phyloP scores from a whole-genome alignment of 1,140 invertebrate species.

The Aricia agestis region DNA sequence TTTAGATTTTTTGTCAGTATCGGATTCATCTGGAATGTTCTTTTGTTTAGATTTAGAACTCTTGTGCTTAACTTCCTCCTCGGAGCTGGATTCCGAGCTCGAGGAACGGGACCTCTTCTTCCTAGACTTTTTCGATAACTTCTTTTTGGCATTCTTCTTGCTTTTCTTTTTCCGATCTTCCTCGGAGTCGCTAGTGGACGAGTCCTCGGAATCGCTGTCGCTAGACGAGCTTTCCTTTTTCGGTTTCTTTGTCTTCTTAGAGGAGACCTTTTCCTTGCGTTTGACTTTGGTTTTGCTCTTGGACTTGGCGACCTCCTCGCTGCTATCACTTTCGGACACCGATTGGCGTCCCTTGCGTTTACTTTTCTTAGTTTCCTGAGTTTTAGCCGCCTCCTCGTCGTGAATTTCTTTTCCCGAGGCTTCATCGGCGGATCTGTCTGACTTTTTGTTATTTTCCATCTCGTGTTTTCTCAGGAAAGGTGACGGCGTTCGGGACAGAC shows the following conservation, averaged over 20 bases:
- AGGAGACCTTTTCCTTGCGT: constrained; percentile 66
- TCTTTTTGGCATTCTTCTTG: constrained; percentile 71
- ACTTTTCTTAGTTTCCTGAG: constrained; percentile 51
- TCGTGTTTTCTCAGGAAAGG: constrained; percentile 88
- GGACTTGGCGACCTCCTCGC: constrained; percentile 61
- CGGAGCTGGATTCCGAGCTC: constrained; percentile 78
- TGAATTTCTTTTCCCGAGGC: constrained; percentile 60
- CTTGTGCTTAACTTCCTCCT: constrained; percentile 77
- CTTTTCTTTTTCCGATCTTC: constrained; percentile 80
- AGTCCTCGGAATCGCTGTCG: constrained; percentile 78
- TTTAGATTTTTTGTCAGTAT: constrained; percentile 61
- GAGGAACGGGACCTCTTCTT: constrained; percentile 74
- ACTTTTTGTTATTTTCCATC: constrained; percentile 75
- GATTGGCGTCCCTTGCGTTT: constrained; percentile 64
- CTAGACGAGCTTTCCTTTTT: constrained; percentile 72
- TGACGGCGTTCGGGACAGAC: constrained; percentile 86
- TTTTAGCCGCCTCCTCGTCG: constrained; percentile 47
- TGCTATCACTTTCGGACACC: constrained; percentile 67
- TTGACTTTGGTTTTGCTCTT: constrained; percentile 72
- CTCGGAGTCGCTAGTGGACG: constrained; percentile 79
- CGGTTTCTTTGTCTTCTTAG: constrained; percentile 73
- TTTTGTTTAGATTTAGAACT: constrained; percentile 72
- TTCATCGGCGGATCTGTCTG: constrained; percentile 62
- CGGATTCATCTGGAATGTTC: constrained; percentile 67
- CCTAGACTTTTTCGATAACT: constrained; percentile 68